Percentiles rank a stretch among this genome's conserved stretches.
These are phyloP conservation scores for Holcopasites calliopsidis DNA, from an alignment of 1,140 invertebrate species.

Conservation along the genomic window DNA sequence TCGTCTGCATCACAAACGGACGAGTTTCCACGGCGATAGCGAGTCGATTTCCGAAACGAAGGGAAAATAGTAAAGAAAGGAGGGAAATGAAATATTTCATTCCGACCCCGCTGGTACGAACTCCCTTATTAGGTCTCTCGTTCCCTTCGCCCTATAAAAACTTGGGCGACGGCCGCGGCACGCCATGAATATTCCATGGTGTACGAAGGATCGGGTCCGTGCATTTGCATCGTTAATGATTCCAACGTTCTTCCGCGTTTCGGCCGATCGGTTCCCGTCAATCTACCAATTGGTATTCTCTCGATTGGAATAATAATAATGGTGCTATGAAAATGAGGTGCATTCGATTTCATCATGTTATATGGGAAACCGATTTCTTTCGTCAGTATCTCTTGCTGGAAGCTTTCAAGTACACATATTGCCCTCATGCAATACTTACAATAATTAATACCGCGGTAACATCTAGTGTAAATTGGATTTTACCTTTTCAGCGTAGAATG, in stretches of 20 bases:
- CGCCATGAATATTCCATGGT: slow-evolving; percentile 8
- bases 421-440: too few species aligned
- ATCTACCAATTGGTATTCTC: background rate
- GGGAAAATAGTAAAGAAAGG: too few species aligned
- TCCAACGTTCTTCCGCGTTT: background rate
- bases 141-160: background rate
- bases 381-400: background rate
- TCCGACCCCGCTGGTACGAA: background rate
- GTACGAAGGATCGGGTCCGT: background rate
- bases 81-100: slow-evolving; percentile 41
- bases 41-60: background rate
- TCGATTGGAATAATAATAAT: background rate
- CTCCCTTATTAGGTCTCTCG: background rate
- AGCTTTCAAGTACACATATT: too few species aligned
- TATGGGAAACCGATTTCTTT: background rate
- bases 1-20: slow-evolving; percentile 31
- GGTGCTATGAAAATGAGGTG: background rate
- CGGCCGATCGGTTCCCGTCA: slow-evolving; percentile 1
- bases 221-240: slow-evolving; percentile 37
- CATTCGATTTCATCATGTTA: background rate
- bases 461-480: too few species aligned
- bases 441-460: too few species aligned
- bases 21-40: slow-evolving; percentile 30
- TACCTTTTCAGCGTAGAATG: too few species aligned
- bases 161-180: background rate